Evolutionary conservation across 2,113 vertebrate species (phyloP).

Genomic region (Bettongia penicillata): DNA sequence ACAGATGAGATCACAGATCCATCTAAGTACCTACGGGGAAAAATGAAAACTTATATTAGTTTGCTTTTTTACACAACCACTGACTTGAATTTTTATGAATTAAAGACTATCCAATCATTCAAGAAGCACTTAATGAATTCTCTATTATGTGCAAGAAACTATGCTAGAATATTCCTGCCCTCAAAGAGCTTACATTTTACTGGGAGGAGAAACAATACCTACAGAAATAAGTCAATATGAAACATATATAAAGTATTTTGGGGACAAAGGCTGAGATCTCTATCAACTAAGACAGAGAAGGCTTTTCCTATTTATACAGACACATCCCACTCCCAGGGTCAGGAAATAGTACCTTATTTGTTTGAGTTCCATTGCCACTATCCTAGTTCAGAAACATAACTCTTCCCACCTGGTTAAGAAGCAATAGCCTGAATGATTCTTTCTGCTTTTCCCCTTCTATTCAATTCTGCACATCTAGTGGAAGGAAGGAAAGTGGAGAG

Average conservation of each 20-base stretch:
- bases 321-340: neutral
- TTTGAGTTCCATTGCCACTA: neutral
- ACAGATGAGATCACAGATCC: neutral
- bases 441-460: neutral
- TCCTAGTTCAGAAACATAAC: neutral
- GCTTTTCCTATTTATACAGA: neutral
- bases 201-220: neutral
- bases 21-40: neutral
- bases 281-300: neutral
- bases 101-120: neutral
- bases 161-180: neutral
- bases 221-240: neutral
- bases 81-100: neutral
- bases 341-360: neutral
- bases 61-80: neutral
- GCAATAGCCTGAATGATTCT: neutral
- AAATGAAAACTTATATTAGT: neutral
- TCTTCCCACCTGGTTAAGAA: too few relatives aligned
- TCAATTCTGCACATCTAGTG: neutral
- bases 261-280: neutral
- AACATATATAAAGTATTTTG: neutral
- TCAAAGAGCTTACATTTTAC: neutral
- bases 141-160: neutral
- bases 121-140: neutral
- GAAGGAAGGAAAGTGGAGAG: neutral